Base-by-base conservation (phyloP, 2,888 invertebrate genomes). In the Dicyrtomina minuta region DNA sequence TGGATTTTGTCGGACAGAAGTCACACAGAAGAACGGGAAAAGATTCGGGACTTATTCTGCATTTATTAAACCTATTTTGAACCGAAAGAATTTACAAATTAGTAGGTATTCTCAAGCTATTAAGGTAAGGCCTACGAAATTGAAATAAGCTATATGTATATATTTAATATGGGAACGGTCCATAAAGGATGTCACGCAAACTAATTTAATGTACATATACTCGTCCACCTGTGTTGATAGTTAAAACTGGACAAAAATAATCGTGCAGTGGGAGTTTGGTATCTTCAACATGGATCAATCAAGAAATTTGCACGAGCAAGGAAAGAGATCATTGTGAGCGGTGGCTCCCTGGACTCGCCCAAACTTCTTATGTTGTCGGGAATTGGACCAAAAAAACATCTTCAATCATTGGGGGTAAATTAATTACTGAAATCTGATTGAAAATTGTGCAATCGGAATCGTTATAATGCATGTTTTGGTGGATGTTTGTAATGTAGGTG, bases 351-450 rank as follows among this genome's bases (percentile, higher is more conserved):
- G 22, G 70, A 73, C 58, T 70, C 71, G 17, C 70, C 75, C 3
- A 70, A 73, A 27, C 39, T 75, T 10, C 44, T 75, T 0, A 71
- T 75, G 73, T 46, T 73, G 5, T 72, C 72, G 27, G 75, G 75
- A 22, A 72, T 75, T 43, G 75, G 75, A 1, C 60, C 60, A 17
- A 44, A 60, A 24, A 22, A 60, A 26, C 60, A 60, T 22, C n/a
- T 60, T 2, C 10, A 60, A 20, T 22, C 43, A 6, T 6, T 44
- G 6, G 60, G 60, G 46, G 59, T 59, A 6, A 26, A n/a, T n/a
- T n/a, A n/a, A n/a, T n/a, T n/a, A n/a, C n/a, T n/a, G n/a, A n/a
- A n/a, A n/a, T n/a, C n/a, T n/a, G n/a, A n/a, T n/a, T n/a, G n/a
- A n/a, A n/a, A n/a, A n/a, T n/a, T n/a, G n/a, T n/a, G n/a, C n/a